Percentiles rank a stretch among this genome's conserved stretches.
Evolutionary conservation across 2,113 vertebrate species (phyloP).

Genomic region (Varanus salvator): DNA sequence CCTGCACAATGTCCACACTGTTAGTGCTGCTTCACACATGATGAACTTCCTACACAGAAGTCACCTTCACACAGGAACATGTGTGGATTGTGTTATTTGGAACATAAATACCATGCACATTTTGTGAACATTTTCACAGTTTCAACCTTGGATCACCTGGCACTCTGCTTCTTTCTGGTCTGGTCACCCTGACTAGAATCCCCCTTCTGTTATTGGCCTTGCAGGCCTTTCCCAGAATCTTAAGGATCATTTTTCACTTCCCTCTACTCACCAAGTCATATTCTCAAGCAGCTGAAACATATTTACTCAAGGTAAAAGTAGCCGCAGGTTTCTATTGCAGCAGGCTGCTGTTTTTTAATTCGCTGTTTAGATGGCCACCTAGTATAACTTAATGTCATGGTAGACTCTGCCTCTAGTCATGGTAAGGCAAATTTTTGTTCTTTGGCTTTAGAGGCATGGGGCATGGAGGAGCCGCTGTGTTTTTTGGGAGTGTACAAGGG

Average conservation of each 20-base stretch:
- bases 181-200: neutral
- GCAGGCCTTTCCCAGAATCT: neutral
- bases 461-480: neutral
- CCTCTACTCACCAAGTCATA: no score
- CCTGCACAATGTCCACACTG: neutral
- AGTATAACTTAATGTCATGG: neutral
- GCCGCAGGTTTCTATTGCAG: neutral
- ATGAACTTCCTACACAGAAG: neutral
- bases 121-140: neutral
- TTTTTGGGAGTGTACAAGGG: neutral
- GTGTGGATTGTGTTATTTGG: neutral
- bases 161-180: no score
- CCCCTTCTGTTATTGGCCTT: neutral
- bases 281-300: neutral
- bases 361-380: neutral
- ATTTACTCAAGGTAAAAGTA: neutral
- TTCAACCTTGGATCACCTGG: neutral
- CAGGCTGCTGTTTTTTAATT: neutral
- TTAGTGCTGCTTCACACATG: neutral
- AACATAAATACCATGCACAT: neutral
- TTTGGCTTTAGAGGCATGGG: rapidly evolving
- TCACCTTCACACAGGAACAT: neutral
- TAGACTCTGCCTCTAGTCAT: neutral
- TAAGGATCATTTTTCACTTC: neutral
- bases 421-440: neutral